A percentile compares a stretch with the other conserved stretches of the same genome.
Conservation (phyloP, 2,113 vertebrate genomes). For the Cebidichthys violaceus region DNA sequence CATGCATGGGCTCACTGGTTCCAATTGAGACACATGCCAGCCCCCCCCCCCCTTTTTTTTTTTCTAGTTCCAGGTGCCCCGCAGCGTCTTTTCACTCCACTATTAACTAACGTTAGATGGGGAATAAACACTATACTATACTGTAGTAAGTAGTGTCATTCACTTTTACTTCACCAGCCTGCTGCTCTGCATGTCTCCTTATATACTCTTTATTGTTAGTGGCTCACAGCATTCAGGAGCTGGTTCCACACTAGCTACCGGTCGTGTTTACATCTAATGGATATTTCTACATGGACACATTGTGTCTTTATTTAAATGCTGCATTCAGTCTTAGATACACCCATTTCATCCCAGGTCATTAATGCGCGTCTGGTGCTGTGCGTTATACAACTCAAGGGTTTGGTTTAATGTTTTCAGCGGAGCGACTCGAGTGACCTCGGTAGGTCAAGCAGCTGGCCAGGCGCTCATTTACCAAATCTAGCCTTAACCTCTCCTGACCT, state of each 20-base stretch:
- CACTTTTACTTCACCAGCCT: too few relatives aligned
- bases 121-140: neutral
- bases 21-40: conserved; percentile 1
- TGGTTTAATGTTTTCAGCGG: conserved; percentile 13
- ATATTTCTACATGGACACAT: neutral
- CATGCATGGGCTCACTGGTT: neutral
- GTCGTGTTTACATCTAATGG: neutral
- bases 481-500: conserved; percentile 11
- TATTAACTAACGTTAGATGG: neutral
- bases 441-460: conserved; percentile 30
- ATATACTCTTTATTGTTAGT: neutral
- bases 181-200: neutral
- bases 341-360: neutral
- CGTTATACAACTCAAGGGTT: neutral
- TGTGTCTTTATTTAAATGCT: neutral
- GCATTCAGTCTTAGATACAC: neutral
- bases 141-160: neutral
- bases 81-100: neutral
- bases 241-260: neutral
- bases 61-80: conserved; percentile 6
- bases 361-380: neutral
- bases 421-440: conserved; percentile 9
- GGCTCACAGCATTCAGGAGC: neutral
- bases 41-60: too few relatives aligned
- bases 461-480: conserved; percentile 13